Evolutionary conservation across 2,797 vertebrate genomes (phyloP), one percentile per base, ranked within the genome.

Genomic region (Triplophysa bombifrons): DNA sequence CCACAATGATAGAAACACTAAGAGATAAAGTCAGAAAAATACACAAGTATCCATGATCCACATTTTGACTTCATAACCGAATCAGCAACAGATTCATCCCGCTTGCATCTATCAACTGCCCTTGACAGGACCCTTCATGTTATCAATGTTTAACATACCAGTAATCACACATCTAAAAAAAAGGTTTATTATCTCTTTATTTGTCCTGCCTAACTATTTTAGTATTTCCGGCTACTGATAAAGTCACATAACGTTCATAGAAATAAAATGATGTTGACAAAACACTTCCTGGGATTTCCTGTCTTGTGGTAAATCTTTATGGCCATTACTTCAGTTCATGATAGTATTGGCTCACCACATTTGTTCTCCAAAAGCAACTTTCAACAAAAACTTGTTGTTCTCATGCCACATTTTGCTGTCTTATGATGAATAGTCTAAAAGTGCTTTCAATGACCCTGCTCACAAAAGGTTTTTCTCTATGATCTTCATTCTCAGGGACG

Each of bases 161-260:
- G 27, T 41, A 16, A 22, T 13, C 48, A 27, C 3, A 25, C 48
- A 61, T 74, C 22, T 55, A 1, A 38, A 38, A 38, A 38, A 78
- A n/a, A 14, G 63, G 71, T 69, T 82, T 64, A 76, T 64, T 58
- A 64, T 38, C 25, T 3, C 12, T 25, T 75, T 75, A 71, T 50
- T 72, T 80, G 58, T 76, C 14, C 67, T 64, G 16, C 22, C 44
- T 67, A 71, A 66, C n/a, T 70, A 67, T 78, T 55, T 73, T 73
- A 2, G 4, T 44, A 51, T 65, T 82, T 82, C 72, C 44, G 10
- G 67, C 38, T 51, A 51, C 51, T 68, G 34, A 48, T 55, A 30
- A 27, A 25, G 65, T 83, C 76, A 61, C 30, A 53, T 72, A 80
- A 80, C 66, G 13, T 11, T 60, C 3, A 9, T 20, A 16, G 27